Evolutionary conservation across 2,888 invertebrate species (phyloP), one percentile per base, ranked within the genome.

Genomic region (Aphidoletes aphidimyza): DNA sequence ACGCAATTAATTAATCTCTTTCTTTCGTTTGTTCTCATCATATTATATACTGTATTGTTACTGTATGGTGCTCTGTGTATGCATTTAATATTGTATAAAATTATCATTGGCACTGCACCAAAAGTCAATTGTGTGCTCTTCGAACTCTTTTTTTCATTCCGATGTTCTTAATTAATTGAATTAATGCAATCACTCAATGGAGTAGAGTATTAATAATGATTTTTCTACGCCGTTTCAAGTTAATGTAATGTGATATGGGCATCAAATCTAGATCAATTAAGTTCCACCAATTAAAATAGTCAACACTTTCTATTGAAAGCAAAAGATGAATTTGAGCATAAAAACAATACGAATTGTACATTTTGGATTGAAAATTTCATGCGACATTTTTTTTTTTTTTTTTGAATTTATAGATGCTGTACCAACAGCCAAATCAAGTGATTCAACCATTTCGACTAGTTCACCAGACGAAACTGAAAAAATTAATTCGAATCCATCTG

Each of bases 161-260:
- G 30, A 34, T 37, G n/a, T 81, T 54, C 22, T n/a, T 54, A 81
- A 37, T 81, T 81, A 81, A 81, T 81, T 81, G 81, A 81, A 81
- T 81, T 81, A 81, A 37, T 81, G 81, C 81, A 81, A 54, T 37
- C 22, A 37, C 17, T 81, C 81, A 37, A 69, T 69, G 9, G 69
- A 34, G 6, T 19, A 30, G 30, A 30, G 69, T 19, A 30, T 30
- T 69, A 69, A 69, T 30, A 30, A n/a, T 26, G 34, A 69, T 30
- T 69, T n/a, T 30, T 69, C 8, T 69, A 34, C 34, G 34, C 0
- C 11, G 30, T n/a, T 19, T 30, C 14, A 6, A 17, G 30, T 69
- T 5, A 54, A 0, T 69, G 69, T 69, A 69, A 69, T 69, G 14
- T 2, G 69, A 69, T 69, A 69, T 47, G 6, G 54, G 6, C 54